phyloP scores from a whole-genome alignment of 2,797 vertebrate genomes.

The Rhynchonycteris naso region DNA sequence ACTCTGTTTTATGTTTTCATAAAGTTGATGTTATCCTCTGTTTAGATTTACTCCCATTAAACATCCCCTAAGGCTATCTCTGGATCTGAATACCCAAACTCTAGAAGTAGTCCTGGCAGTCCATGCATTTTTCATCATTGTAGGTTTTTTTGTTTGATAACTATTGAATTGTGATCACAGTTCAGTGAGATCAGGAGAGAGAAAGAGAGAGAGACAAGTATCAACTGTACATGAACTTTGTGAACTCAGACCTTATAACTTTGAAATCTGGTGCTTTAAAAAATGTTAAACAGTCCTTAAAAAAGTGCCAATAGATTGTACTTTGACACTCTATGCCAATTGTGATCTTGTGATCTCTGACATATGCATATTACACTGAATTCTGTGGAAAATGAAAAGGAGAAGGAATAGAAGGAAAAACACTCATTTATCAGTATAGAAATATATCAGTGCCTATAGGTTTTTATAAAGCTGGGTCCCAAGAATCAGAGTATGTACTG shows the following conservation, averaged over 20 bases:
- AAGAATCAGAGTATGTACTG: neutral
- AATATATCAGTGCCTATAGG: neutral
- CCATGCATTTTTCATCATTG: neutral
- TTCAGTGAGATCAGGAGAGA: neutral
- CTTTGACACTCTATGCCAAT: neutral
- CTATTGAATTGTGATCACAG: neutral
- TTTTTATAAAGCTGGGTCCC: constrained; percentile 22
- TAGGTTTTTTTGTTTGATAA: neutral
- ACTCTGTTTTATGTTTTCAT: neutral
- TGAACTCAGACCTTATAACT: neutral
- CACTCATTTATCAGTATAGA: neutral
- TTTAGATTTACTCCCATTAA: neutral
- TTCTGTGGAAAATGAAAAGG: neutral
- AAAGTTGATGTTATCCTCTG: neutral
- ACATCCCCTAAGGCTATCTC: neutral
- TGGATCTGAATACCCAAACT: neutral
- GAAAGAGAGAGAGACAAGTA: neutral
- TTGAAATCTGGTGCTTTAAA: constrained; percentile 1
- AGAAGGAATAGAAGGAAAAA: neutral
- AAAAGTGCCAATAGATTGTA: neutral
- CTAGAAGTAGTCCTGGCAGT: neutral
- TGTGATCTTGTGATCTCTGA: neutral
- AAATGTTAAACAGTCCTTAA: neutral
- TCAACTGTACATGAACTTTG: neutral
- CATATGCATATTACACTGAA: neutral